Evolutionary conservation across 2,113 vertebrate species (phyloP).

Genomic region (Entelurus aequoreus): DNA sequence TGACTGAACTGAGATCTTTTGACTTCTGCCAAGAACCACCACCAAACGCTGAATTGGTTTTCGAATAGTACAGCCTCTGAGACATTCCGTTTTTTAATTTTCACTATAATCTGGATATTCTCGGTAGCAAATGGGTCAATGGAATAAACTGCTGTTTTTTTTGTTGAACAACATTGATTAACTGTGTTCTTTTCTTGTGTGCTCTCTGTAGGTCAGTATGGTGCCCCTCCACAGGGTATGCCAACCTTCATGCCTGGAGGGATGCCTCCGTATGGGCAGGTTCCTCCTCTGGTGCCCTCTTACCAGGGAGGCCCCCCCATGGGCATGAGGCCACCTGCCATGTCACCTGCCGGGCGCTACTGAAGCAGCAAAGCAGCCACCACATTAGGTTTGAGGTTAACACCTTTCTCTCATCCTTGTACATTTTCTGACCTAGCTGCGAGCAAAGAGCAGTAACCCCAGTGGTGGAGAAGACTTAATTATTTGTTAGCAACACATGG

Average conservation of each 20-base stretch:
- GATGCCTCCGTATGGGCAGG: constrained; percentile 94
- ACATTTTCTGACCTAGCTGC: constrained; percentile 76
- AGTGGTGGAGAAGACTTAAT: constrained; percentile 82
- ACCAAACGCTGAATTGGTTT: too few species aligned
- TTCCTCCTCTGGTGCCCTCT: constrained; percentile 91
- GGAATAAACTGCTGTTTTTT: background rate
- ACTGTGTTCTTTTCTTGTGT: background rate
- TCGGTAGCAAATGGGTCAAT: constrained; percentile 44
- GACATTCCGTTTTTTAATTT: too few species aligned
- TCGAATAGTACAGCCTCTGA: too few species aligned
- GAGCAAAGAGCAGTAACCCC: constrained; percentile 83
- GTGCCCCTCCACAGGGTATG: constrained; percentile 93
- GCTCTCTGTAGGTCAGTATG: constrained; percentile 86
- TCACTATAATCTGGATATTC: constrained; percentile 38
- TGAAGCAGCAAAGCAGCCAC: constrained; percentile 80
- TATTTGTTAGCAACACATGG: constrained; percentile 75
- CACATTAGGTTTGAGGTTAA: constrained; percentile 98
- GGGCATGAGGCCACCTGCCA: constrained; percentile 97
- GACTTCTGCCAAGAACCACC: too few species aligned
- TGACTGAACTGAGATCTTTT: too few species aligned
- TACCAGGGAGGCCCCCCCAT: constrained; percentile 96
- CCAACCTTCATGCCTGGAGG: constrained; percentile 92
- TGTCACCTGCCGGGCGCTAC: constrained; percentile 98
- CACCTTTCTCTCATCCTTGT: constrained; percentile 83
- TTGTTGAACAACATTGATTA: too few species aligned